Conservation (phyloP, 2,113 vertebrate species). For the Hydrolagus affinis region DNA sequence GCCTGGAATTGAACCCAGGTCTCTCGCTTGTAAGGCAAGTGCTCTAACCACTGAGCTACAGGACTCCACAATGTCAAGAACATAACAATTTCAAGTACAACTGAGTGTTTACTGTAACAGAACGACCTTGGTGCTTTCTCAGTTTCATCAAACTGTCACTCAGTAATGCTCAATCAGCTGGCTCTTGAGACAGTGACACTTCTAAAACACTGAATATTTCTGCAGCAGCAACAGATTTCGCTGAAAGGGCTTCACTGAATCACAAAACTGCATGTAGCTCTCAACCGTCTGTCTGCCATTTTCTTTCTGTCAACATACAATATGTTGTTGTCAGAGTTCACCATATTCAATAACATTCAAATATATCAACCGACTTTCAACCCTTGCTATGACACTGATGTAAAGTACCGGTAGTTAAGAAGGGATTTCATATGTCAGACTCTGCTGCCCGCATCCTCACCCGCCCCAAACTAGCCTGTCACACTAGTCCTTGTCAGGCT, state of each 20-base stretch:
- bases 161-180: slow-evolving; percentile 15
- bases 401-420: neutral
- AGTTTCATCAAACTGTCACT: slow-evolving; percentile 13
- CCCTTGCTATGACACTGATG: neutral
- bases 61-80: slow-evolving; percentile 4
- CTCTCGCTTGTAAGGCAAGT: no score
- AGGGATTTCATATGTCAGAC: neutral
- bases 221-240: neutral
- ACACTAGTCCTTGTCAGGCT: no score
- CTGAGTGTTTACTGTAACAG: slow-evolving; percentile 16
- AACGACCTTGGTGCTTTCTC: slow-evolving; percentile 13
- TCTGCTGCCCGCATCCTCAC: no score
- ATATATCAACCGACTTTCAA: neutral
- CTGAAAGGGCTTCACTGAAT: neutral
- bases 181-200: neutral
- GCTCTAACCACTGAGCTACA: no score
- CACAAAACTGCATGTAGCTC: neutral
- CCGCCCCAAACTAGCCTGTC: no score
- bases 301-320: neutral
- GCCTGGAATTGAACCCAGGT: no score
- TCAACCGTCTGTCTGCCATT: neutral
- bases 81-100: slow-evolving; percentile 21
- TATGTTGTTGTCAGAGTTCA: neutral
- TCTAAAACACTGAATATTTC: neutral
- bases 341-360: neutral